phyloP scores from a whole-genome alignment of 1,140 invertebrate genomes.

The Bombyx mori region ASM3026992v2 NC_085116.1:8562501-8563000 shows the following conservation, averaged over 20 bases:
- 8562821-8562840: too few relatives aligned
- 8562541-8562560: too few relatives aligned
- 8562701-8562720: slow-evolving; percentile 95
- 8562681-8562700: slow-evolving; percentile 93
- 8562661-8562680: slow-evolving; percentile 97
- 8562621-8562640: slow-evolving; percentile 96
- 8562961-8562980: slow-evolving; percentile 94
- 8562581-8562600: slow-evolving; percentile 80
- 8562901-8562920: slow-evolving; percentile 89
- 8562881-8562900: slow-evolving; percentile 89
- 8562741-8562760: slow-evolving; percentile 90
- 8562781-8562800: slow-evolving; percentile 39
- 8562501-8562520: too few relatives aligned
- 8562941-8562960: slow-evolving; percentile 95
- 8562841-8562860: too few relatives aligned
- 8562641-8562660: slow-evolving; percentile 97
- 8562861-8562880: slow-evolving; percentile 72
- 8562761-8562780: slow-evolving; percentile 95
- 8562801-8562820: too few relatives aligned
- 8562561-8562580: slow-evolving; percentile 74
- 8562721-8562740: slow-evolving; percentile 90
- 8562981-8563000: slow-evolving; percentile 74
- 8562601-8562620: slow-evolving; percentile 85
- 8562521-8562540: too few relatives aligned
- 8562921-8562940: slow-evolving; percentile 94